Percentiles rank a stretch among this genome's conserved stretches.
These are phyloP conservation scores for Brachyistius frenatus DNA, from an alignment of 2,113 vertebrate species.

Conservation along the genomic window DNA sequence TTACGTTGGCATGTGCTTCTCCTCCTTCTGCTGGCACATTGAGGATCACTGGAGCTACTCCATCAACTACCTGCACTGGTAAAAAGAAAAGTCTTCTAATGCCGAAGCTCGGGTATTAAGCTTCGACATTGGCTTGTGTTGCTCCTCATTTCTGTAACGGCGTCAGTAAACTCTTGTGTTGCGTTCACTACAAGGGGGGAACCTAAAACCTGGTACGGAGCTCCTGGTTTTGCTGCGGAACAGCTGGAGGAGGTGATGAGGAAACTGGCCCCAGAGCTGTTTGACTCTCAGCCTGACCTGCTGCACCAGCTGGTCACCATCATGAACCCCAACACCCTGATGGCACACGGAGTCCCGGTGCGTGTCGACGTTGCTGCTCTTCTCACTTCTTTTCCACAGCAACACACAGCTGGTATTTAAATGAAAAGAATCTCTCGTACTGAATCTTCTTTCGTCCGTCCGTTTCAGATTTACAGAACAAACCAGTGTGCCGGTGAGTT, in stretches of 20 bases:
- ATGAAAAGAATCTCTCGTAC: not conserved
- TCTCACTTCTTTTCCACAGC: not conserved
- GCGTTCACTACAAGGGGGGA: constrained; percentile 88
- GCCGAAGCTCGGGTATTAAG: not conserved
- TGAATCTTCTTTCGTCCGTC: not conserved
- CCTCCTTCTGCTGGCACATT: constrained; percentile 99
- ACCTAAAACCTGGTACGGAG: constrained; percentile 99
- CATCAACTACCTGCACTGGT: constrained; percentile 99
- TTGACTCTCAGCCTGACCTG: constrained; percentile 96
- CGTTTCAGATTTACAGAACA: constrained; percentile 92
- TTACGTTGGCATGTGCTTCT: constrained; percentile 99
- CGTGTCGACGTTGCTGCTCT: not conserved
- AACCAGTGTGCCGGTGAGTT: constrained; percentile 99
- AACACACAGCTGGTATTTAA: not conserved
- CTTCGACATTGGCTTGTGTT: not conserved
- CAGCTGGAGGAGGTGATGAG: constrained; percentile 97
- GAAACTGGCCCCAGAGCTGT: constrained; percentile 96
- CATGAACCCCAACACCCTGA: constrained; percentile 99
- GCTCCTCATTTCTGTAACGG: too few species aligned
- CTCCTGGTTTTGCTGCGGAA: constrained; percentile 95
- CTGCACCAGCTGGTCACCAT: constrained; percentile 99
- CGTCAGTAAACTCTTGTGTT: not conserved
- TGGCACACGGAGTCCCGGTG: constrained; percentile 96
- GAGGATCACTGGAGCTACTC: constrained; percentile 99
- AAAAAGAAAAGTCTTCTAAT: constrained; percentile 19